Base-by-base conservation (phyloP, 2,113 vertebrate genomes). In the Chrysochloris asiatica region DNA sequence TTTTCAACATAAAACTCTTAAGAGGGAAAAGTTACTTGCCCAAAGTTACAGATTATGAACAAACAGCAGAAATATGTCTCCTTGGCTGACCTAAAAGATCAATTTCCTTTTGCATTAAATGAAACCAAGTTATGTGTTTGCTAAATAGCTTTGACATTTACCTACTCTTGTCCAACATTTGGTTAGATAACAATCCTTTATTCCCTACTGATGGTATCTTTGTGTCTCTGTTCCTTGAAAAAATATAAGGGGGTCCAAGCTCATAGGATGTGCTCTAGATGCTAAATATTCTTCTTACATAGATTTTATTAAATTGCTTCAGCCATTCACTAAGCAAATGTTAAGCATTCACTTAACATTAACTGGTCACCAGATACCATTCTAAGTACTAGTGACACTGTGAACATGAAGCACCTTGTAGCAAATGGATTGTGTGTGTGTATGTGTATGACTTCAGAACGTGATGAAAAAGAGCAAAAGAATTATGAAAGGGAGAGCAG, bases 161-260 rank as follows among this genome's bases (percentile, higher is more conserved):
- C 13, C 26, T 50, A 77, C 59, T 19, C 6, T n/a, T 36, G 41
- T 72, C n/a, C 65, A 83, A 69, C 16, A 83, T 89, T 92, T 19
- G 14, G 8, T 50, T 85, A 84, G 41, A 89, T 56, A 88, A 86
- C 21, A 50, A 91, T 78, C 50, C 83, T 90, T 83, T 47, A 7
- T 69, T 89, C 88, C 78, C 81, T 41, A 82, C 41, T 63, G 71
- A 61, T 82, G 36, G 72, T n/a, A 91, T 72, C n/a, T 77, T 83
- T 82, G 28, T 61, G 3, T 24, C 3, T 72, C 41, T 65, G 4
- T 6, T 77, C 48, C 69, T 67, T 69, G 45, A 84, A 71, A 61
- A n/a, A n/a, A n/a, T n/a, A n/a, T n/a, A n/a, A 85, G 72, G 1
- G 36, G 47, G 61, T 38, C 45, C 41, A 50, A 21, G 10, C 56